Evolutionary conservation across 2,113 vertebrate species (phyloP), one percentile per base, ranked within the genome.

Genomic region (Andinoacara biseriatus): DNA sequence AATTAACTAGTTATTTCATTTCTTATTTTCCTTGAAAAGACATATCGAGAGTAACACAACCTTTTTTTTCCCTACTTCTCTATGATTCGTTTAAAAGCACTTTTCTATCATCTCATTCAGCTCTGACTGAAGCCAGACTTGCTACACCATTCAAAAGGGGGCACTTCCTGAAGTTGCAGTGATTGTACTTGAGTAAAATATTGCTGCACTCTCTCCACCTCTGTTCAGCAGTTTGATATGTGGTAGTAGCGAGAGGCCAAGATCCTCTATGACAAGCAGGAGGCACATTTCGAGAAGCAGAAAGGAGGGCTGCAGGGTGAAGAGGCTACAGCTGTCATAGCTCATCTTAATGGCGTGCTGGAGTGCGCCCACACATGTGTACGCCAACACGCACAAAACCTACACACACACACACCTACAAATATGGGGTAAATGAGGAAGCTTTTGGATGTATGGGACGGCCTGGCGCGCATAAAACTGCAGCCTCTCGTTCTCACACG

Each of bases 311-410:
- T 87, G 80, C 76, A 86, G 90, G 90, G 90, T 91, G 91, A 91
- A 91, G 91, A 89, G 89, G 91, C 93, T 94, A 92, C 94, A 95
- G 94, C 95, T 96, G 95, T 87, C 94, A 92, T 89, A 90, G 91
- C 88, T 95, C 93, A 93, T 94, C 92, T 92, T 84, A 89, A 89
- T 89, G 91, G 90, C 80, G 82, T 61, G 72, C 87, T 86, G 76
- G 76, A 85, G 76, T 82, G 86, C 77, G 78, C 77, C 38, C 77
- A 84, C 83, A 80, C 78, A 88, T 78, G 82, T 57, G 56, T 18
- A 62, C 38, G 54, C 18, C 24, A 3, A 58, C 75, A 61, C 26
- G 2, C 3, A 18, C 60, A 85, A 69, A 80, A 59, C 33, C 59
- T n/a, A 77, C 74, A 78, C 85, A 26, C 74, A 78, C 85, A 26